phyloP scores from a whole-genome alignment of 2,797 vertebrate genomes.

The Bufotes viridis region DNA sequence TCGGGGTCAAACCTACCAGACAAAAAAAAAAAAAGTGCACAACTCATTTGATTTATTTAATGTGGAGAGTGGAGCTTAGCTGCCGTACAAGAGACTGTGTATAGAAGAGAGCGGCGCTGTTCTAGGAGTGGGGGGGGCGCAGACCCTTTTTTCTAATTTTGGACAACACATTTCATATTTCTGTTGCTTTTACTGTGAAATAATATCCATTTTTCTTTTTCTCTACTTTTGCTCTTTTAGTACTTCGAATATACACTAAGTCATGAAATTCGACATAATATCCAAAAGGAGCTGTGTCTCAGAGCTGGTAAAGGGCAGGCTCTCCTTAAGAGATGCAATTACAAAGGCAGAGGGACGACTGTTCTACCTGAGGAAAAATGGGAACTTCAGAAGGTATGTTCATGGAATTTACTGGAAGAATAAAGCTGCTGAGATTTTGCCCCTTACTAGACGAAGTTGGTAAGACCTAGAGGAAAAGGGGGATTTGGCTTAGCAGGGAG shows the following conservation, averaged over 20 bases:
- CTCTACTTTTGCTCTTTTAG: constrained; percentile 68
- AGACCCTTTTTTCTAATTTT: neutral
- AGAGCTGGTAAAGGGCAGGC: constrained; percentile 78
- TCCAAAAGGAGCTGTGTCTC: constrained; percentile 96
- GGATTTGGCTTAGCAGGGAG: too few species aligned
- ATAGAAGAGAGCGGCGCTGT: neutral
- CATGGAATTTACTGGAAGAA: neutral
- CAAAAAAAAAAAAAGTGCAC: too few species aligned
- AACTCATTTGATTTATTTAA: too few species aligned
- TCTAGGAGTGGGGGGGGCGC: neutral
- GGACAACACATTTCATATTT: neutral
- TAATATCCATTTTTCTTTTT: neutral
- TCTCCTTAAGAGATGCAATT: constrained; percentile 86
- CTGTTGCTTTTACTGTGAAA: neutral
- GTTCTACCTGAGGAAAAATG: constrained; percentile 85
- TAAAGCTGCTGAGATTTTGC: too few species aligned
- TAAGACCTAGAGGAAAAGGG: too few species aligned
- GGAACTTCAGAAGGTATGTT: constrained; percentile 87
- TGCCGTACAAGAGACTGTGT: neutral
- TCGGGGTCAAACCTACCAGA: too few species aligned
- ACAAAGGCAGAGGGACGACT: constrained; percentile 82
- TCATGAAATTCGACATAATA: constrained; percentile 93
- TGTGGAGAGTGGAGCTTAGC: neutral
- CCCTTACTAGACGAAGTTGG: too few species aligned
- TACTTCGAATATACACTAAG: constrained; percentile 94